These are phyloP conservation scores for Eurystomus glaucurus DNA, from an alignment of 2,797 vertebrate species.

Conservation along the genomic window DNA sequence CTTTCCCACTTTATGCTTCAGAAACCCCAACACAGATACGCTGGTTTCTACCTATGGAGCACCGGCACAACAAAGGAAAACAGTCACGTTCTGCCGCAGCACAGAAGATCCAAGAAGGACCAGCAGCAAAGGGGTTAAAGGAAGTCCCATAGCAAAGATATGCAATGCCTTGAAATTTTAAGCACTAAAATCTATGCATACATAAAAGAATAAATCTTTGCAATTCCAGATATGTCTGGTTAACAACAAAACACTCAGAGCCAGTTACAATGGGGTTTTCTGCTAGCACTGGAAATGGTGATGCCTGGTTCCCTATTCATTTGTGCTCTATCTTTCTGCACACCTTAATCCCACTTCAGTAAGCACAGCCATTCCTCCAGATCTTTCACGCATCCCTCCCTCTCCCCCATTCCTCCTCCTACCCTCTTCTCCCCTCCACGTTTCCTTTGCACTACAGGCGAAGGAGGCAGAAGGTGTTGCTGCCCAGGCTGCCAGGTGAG, in stretches of 20 bases:
- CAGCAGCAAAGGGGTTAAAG: conserved; percentile 71
- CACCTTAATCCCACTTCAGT: background rate
- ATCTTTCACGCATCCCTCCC: background rate
- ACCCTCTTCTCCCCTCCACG: background rate
- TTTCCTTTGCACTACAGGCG: background rate
- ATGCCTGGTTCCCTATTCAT: background rate
- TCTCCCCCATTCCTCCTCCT: background rate
- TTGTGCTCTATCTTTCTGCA: background rate
- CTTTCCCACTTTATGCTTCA: conserved; percentile 82
- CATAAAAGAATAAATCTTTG: conserved; percentile 5
- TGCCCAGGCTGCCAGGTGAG: background rate
- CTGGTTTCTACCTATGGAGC: conserved; percentile 68
- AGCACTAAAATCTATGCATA: background rate
- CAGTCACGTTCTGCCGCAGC: conserved; percentile 67
- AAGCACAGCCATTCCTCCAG: background rate
- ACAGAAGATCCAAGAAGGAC: conserved; percentile 73
- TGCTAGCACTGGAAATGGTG: background rate
- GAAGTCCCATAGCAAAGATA: conserved; percentile 77
- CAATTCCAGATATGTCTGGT: conserved; percentile 3
- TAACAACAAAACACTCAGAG: background rate
- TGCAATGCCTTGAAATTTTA: conserved; percentile 77
- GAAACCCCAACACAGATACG: conserved; percentile 72
- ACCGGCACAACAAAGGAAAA: conserved; percentile 66
- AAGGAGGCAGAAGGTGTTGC: background rate
- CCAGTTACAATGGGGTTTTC: background rate